Conservation (phyloP, 2,888 invertebrate species). For the Hypselothyrea guttata region DNA sequence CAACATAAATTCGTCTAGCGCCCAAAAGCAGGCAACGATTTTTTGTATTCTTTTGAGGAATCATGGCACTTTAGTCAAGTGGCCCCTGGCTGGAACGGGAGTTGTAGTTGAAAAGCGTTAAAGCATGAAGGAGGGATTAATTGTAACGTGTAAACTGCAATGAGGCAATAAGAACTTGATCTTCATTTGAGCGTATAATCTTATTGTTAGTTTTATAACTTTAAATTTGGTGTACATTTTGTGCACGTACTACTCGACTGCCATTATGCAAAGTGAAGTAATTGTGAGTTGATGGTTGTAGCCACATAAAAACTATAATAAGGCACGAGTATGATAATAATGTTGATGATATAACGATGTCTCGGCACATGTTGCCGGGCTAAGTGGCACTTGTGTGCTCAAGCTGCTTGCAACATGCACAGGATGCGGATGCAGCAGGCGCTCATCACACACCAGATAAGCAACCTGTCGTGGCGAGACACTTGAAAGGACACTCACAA, state of each 20-base stretch:
- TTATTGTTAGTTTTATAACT: neutral
- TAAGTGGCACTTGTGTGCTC: conserved; percentile 58
- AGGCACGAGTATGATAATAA: conserved; percentile 27
- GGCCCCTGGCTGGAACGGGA: conserved; percentile 32
- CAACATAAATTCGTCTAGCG: conserved; percentile 47
- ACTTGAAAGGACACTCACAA: conserved; percentile 60
- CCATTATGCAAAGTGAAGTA: conserved; percentile 70
- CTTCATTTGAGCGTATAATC: too few species aligned
- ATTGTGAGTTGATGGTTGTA: conserved; percentile 59
- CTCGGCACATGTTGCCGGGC: conserved; percentile 27
- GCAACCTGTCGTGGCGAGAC: conserved; percentile 42
- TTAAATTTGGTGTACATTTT: conserved; percentile 1
- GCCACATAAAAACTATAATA: conserved; percentile 49
- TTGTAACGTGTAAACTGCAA: conserved; percentile 5
- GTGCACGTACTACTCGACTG: conserved; percentile 12
- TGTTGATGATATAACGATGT: conserved; percentile 33
- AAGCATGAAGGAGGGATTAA: conserved; percentile 30
- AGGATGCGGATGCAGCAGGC: conserved; percentile 61
- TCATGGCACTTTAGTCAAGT: conserved; percentile 40
- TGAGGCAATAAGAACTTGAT: neutral
- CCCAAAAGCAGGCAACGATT: conserved; percentile 56
- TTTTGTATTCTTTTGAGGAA: conserved; percentile 16
- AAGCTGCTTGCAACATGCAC: conserved; percentile 54
- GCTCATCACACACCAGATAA: conserved; percentile 27
- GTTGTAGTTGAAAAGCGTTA: conserved; percentile 46